Percentiles rank a stretch among this genome's conserved stretches.
These are phyloP conservation scores for Nephrotoma guestfalica DNA, from an alignment of 2,888 invertebrate genomes.

Conservation along the genomic window DNA sequence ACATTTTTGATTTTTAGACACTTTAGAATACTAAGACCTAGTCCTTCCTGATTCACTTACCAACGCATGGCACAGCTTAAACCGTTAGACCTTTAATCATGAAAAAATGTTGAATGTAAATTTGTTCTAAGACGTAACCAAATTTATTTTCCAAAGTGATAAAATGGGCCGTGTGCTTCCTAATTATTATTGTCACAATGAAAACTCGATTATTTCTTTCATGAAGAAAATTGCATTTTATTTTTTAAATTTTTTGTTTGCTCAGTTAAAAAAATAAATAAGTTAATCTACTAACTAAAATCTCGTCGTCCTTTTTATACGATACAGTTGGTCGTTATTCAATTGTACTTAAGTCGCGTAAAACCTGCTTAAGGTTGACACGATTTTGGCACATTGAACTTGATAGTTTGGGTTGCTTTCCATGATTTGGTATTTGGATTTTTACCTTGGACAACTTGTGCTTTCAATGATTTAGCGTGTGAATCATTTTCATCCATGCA, in stretches of 20 bases:
- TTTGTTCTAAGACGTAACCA: too few relatives aligned
- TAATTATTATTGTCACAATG: too few relatives aligned
- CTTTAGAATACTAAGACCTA: too few relatives aligned
- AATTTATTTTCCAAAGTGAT: too few relatives aligned
- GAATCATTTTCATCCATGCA: conserved; percentile 24
- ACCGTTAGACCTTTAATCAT: too few relatives aligned
- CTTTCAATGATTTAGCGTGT: conserved; percentile 16
- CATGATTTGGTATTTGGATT: conserved; percentile 36
- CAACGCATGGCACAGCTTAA: too few relatives aligned
- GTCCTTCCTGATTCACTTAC: too few relatives aligned
- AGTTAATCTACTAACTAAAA: background rate
- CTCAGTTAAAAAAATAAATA: background rate
- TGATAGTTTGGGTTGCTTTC: conserved; percentile 22
- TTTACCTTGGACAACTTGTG: conserved; percentile 33
- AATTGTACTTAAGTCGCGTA: background rate
- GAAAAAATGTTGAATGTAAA: too few relatives aligned
- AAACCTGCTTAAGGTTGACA: background rate
- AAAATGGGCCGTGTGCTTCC: too few relatives aligned
- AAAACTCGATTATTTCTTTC: background rate
- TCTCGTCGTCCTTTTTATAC: background rate
- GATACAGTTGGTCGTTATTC: background rate
- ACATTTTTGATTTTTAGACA: too few relatives aligned
- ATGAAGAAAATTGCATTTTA: background rate
- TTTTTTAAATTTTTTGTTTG: background rate
- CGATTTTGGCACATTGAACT: conserved; percentile 25